A percentile compares a stretch with the other conserved stretches of the same genome.
Conservation (phyloP, 2,797 vertebrate genomes). For the Dendrocincla tyrannina region DNA sequence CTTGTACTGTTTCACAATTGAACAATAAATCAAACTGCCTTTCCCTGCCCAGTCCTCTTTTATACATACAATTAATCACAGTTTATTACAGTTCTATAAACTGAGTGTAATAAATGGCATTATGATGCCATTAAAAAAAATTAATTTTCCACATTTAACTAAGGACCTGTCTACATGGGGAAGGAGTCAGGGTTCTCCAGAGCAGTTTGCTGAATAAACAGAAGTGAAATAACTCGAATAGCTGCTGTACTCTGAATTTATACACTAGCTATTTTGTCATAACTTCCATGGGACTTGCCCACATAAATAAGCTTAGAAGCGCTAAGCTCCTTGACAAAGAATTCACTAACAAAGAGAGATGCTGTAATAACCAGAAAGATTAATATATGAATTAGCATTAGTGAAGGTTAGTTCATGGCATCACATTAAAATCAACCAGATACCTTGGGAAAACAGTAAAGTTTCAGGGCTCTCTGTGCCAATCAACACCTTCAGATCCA, state of each 20-base stretch:
- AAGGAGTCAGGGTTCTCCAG: not conserved
- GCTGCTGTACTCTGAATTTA: not conserved
- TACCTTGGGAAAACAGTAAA: not conserved
- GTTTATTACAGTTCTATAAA: conserved; percentile 21
- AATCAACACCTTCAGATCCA: not conserved
- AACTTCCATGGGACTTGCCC: not conserved
- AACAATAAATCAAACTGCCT: not conserved
- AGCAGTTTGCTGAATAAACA: conserved; percentile 17
- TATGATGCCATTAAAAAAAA: not conserved
- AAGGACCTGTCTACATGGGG: not conserved
- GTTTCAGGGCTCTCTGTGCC: not conserved
- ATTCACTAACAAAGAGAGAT: conserved; percentile 3
- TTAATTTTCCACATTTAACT: conserved; percentile 3
- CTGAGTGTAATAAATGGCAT: not conserved
- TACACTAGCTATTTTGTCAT: not conserved
- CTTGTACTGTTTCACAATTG: not conserved
- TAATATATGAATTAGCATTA: not conserved
- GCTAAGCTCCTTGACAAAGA: not conserved
- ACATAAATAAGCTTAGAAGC: not conserved
- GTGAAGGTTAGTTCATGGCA: not conserved
- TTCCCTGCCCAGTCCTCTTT: not conserved
- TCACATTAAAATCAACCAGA: not conserved
- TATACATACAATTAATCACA: not conserved
- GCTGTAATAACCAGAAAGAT: not conserved
- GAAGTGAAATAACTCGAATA: not conserved